Base-by-base conservation (phyloP, 2,888 invertebrate genomes). In the Cryptus armator region DNA sequence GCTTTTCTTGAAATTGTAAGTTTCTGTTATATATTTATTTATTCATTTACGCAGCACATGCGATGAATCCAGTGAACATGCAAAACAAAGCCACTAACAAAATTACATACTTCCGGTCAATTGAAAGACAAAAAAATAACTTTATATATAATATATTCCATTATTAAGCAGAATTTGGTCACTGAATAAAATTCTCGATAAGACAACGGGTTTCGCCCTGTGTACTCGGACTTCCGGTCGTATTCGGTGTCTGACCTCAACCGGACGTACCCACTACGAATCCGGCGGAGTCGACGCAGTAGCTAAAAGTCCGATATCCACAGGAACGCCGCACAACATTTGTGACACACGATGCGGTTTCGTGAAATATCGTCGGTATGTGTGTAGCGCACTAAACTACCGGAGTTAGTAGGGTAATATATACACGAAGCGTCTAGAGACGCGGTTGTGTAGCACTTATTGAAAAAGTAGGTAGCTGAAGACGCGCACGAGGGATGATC, bases 201-300 rank as follows among this genome's bases (percentile, higher is more conserved):
- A 6, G 3, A 59, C 12, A 24, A 14, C 10, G 12, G 24, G 59
- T 14, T 24, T 12, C 53, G 53, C 19, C 9, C 16, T 19, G 9
- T 53, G 37, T 5, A 51, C 24, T 29, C 7, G 29, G 9, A 70
- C 48, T 43, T 51, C 12, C 48, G 64, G 10, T 75, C 10, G 32
- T 64, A 37, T 64, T 48, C 14, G 46, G 62, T 66, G 37, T 62
- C 66, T 78, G 78, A 62, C 68, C 56, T 24, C 32, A 37, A 70
- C 24, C 62, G 46, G 12, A 70, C 24, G 37, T 64, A 32, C 46
- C 51, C 64, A 64, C 24, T 24, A 19, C 37, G 62, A 51, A 3
- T 32, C 14, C 24, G 37, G n/a, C 29, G 32, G 32, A 16, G 4
- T 16, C 12, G 12, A 51, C 51, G 12, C 29, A n/a, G 51, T 51